Conservation (phyloP, 2,113 vertebrate species). For the Cyanocitta stelleri region DNA sequence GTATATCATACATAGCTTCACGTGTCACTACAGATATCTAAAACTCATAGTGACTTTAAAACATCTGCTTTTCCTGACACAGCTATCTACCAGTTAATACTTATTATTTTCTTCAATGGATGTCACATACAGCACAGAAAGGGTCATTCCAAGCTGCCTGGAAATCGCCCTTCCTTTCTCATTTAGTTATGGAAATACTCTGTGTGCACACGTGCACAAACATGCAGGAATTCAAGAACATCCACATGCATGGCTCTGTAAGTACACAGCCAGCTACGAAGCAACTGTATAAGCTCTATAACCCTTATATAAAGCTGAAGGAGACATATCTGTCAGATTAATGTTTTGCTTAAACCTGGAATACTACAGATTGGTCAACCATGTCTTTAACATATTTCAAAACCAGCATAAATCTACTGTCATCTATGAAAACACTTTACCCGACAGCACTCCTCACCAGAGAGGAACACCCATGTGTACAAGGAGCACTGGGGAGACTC, state of each 20-base stretch:
- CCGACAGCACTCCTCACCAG: background rate
- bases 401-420: background rate
- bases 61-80: background rate
- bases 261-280: background rate
- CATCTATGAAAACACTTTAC: background rate
- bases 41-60: background rate
- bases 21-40: background rate
- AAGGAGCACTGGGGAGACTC: background rate
- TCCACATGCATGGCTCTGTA: background rate
- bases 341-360: background rate
- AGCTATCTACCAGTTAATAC: background rate
- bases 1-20: background rate
- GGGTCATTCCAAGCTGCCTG: background rate
- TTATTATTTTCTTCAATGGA: background rate
- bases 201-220: fast-evolving
- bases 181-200: background rate
- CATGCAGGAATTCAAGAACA: background rate
- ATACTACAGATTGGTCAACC: background rate
- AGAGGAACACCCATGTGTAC: background rate
- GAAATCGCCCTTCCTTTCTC: background rate
- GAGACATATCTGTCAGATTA: background rate
- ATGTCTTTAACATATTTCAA: fast-evolving
- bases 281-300: background rate
- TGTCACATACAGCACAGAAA: background rate
- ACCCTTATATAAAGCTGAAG: background rate